Percentiles rank a stretch among this genome's conserved stretches.
phyloP scores from a whole-genome alignment of 2,113 vertebrate species.

The Grammomys dolichurus region DNA sequence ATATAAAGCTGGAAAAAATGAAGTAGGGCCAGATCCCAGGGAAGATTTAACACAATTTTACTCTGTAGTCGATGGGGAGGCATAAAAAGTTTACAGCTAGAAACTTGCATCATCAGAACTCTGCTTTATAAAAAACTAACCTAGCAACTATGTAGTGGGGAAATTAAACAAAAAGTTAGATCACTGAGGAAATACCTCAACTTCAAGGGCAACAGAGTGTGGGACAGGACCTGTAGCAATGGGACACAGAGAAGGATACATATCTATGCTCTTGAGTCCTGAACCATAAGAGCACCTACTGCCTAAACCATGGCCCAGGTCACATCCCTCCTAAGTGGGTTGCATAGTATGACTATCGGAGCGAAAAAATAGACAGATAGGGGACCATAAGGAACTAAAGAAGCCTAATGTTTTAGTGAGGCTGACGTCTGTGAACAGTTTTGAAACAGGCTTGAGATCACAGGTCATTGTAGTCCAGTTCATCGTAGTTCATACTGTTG shows the following conservation, averaged over 20 bases:
- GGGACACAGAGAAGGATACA: constrained; percentile 10
- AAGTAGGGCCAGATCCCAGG: not conserved
- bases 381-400: not conserved
- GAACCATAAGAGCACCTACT: not conserved
- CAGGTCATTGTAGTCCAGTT: not conserved
- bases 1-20: constrained; percentile 34
- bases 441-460: not conserved
- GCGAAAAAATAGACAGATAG: not conserved
- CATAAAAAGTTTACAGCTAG: constrained; percentile 1
- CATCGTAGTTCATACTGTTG: not conserved
- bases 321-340: not conserved
- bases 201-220: not conserved
- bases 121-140: constrained; percentile 45
- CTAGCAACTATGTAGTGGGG: not conserved
- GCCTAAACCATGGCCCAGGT: not conserved
- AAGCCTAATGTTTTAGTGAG: not conserved
- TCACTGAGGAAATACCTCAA: not conserved
- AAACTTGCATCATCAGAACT: not conserved
- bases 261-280: not conserved
- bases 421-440: not conserved
- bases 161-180: not conserved
- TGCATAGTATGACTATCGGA: not conserved
- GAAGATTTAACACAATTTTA: constrained; percentile 9
- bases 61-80: not conserved
- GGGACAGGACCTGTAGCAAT: not conserved